Base-by-base conservation (phyloP, 2,888 invertebrate species). In the Acanthosoma haemorrhoidale region DNA sequence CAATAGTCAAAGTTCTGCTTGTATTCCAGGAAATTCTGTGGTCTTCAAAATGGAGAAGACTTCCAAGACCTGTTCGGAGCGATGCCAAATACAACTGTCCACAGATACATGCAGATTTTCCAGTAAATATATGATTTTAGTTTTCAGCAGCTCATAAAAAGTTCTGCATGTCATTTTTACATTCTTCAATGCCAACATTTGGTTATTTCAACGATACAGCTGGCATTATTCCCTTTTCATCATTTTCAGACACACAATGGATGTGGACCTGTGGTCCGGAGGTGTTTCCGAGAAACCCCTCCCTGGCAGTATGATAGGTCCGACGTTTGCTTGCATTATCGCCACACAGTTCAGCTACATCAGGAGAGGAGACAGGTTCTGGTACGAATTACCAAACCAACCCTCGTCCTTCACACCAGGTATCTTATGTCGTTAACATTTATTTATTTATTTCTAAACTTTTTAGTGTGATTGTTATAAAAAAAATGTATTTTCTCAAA, bases 241-340 rank as follows among this genome's bases (percentile, higher is more conserved):
- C 16, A 3, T 57, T 29, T 59, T 3, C 77, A 90, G 90, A 72
- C 90, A 92, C 80, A 93, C 94, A 1, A 85, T 89, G 73, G 96
- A 96, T 80, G 91, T 96, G 43, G 96, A 96, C 83, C 83, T 96
- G 68, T 96, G 95, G 93, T 92, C 94, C 16, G 96, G 94, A 67
- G 96, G 95, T 64, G 93, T 96, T 11, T 93, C 94, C 0, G 96
- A 96, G 79, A 84, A 89, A 72, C 92, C 95, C 3, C 83, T 95
- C 68, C 92, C 93, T 5, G 95, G 94, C 59, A 93, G 94, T 69
- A 91, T 96, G 89, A 84, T 96, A 72, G 96, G 96, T 67, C 95
- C 96, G 1, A 94, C 94, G 64, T 96, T 96, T 78, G 93, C 94
- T 67, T 96, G 96, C 78, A 84, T 96, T 73, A 94, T 96, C 77